Evolutionary conservation across 2,113 vertebrate genomes (phyloP).

Genomic region (Chaetodon auriga): DNA sequence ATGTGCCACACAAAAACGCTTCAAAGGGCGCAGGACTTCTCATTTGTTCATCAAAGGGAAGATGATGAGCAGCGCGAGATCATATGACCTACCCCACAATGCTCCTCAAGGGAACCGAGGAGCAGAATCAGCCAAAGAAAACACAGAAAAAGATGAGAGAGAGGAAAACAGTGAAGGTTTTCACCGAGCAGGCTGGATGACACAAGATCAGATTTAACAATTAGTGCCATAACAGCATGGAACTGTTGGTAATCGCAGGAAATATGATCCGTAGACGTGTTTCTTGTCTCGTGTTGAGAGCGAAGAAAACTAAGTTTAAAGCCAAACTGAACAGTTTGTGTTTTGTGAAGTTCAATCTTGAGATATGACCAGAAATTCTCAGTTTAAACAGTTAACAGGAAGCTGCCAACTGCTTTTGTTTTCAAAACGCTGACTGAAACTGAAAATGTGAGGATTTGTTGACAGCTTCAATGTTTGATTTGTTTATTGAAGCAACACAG

Average conservation of each 20-base stretch:
- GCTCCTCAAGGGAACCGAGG: constrained; percentile 46
- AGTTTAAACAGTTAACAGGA: background rate
- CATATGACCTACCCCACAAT: constrained; percentile 64
- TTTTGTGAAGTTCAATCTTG: constrained; percentile 12
- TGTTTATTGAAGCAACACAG: background rate
- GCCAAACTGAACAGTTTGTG: constrained; percentile 8
- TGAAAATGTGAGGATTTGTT: constrained; percentile 8
- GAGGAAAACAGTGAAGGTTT: constrained; percentile 11
- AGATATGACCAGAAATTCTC: background rate
- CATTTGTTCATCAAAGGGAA: constrained; percentile 76
- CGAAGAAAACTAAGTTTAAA: background rate
- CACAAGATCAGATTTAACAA: constrained; percentile 31
- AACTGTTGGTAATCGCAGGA: constrained; percentile 22
- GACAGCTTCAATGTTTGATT: constrained; percentile 6
- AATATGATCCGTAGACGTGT: constrained; percentile 19
- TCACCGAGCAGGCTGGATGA: constrained; percentile 1
- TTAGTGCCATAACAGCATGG: constrained; percentile 28
- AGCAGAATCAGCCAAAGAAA: constrained; percentile 51
- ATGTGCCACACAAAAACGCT: constrained; percentile 63
- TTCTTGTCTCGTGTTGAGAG: constrained; percentile 10
- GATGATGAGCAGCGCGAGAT: constrained; percentile 68
- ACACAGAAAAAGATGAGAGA: background rate
- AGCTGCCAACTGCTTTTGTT: constrained; percentile 23
- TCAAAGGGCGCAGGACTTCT: constrained; percentile 66
- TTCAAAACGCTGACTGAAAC: background rate